Evolutionary conservation across 2,797 vertebrate genomes (phyloP), one percentile per base, ranked within the genome.

Genomic region (Phataginus tetradactyla): DNA sequence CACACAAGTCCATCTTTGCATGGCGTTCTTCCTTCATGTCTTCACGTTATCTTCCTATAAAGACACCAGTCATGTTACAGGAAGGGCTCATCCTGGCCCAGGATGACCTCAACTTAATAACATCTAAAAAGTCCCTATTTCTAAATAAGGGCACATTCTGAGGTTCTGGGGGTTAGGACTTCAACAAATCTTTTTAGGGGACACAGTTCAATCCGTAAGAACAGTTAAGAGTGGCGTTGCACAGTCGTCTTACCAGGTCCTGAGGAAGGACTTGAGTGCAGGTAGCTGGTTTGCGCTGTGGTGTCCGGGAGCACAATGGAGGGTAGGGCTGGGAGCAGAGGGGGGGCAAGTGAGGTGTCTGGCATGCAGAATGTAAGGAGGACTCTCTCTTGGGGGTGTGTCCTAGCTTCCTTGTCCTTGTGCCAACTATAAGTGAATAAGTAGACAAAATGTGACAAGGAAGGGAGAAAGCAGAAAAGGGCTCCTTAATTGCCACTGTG

Each of bases 361-460:
- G 3, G 5, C 45, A 4, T 1, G n/a, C 32, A 29, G 11, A 25
- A 12, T 21, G 23, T 39, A 57, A 61, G 55, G 25, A 3, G 4
- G 61, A 18, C 14, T 42, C 18, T 14, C 3, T 51, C 49, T 4
- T 7, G 13, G 29, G 64, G 39, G 18, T 20, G 4, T 1, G 29
- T 8, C 17, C 27, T 18, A 0, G 12, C 20, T 17, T 51, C 37
- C 13, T 69, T 29, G 7, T 21, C 20, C 13, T 27, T 0, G 0
- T 5, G 29, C 68, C 79, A 27, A 11, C 39, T 34, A 55, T 37
- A 37, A 11, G 18, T 1, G 55, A 63, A 9, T 25, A 59, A 81
- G 21, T 1, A 51, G 75, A 63, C 13, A n/a, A 78, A 15, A 29
- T 3, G 29, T 18, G 21, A 55, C 2, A 25, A 59, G 55, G 42